Base-by-base conservation (phyloP, 2,797 vertebrate species). In the Diglossa cyanea region DNA sequence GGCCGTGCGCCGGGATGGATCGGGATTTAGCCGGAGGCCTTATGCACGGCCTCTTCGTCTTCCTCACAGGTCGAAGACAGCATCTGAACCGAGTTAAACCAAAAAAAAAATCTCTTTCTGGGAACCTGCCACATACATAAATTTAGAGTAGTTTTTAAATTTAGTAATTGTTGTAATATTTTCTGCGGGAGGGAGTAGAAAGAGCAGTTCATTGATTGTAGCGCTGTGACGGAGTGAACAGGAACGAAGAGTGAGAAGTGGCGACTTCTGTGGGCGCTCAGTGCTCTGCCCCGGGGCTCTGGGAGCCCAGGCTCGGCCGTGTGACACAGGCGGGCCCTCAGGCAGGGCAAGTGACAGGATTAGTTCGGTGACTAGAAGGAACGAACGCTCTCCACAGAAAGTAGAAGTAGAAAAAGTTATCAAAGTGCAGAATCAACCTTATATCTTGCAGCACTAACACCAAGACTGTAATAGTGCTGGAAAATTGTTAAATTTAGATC, bases 11-110 rank as follows among this genome's bases (percentile, higher is more conserved):
- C 0, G 35, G 5, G 7, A 6, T 18, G 58, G 73, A 17, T 13
- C 3, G 65, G 53, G 45, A 19, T 85, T 70, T 33, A 66, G 53
- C 48, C 13, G 53, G 33, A 60, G 65, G 73, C 73, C n/a, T 26
- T 7, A 58, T 85, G 4, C 12, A 6, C 47, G 28, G 62, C 50
- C 15, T 48, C 8, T 51, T 71, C 28, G 1, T 40, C 67, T 55
- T 65, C 47, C 53, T 55, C 10, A 7, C 42, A 10, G 19, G 20
- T 18, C 58, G 33, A 44, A 48, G 21, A 17, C 17, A 21, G 16
- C 3, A 1, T 44, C 48, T 55, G 0, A 24, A 14, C 12, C 7
- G 33, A 62, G 11, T 18, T 51, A 16, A 30, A 33, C 11, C 0
- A n/a, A 58, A 47, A 39, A 47, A 10, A 31, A 9, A 6, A 21